phyloP scores from a whole-genome alignment of 2,888 invertebrate genomes.

The Chloroclystis v-ata region DNA sequence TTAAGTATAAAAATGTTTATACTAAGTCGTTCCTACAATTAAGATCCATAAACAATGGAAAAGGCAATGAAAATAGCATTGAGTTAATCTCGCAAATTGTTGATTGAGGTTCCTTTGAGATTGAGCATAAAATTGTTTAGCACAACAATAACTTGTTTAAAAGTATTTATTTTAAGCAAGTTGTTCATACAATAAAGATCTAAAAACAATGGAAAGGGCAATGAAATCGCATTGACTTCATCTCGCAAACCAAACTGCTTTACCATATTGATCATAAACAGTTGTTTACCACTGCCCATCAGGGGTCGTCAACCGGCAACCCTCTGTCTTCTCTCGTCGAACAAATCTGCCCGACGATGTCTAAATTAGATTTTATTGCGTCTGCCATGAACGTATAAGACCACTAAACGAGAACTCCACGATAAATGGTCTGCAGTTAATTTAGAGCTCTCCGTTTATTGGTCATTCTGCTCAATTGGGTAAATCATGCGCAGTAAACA shows the following conservation, averaged over 20 bases:
- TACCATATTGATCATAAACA: background rate
- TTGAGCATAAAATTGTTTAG: no score
- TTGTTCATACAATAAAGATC: no score
- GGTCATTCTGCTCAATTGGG: constrained; percentile 59
- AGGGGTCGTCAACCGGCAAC: constrained; percentile 70
- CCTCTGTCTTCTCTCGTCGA: constrained; percentile 48
- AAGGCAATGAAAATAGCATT: no score
- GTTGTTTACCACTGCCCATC: constrained; percentile 12
- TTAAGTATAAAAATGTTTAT: no score
- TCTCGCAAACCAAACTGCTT: background rate
- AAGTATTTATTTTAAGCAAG: no score
- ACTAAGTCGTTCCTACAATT: no score
- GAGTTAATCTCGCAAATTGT: no score
- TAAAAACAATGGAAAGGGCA: no score
- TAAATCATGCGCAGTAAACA: constrained; percentile 57
- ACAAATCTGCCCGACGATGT: constrained; percentile 72
- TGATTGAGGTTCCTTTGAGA: no score
- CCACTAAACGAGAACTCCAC: constrained; percentile 43
- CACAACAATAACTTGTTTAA: no score
- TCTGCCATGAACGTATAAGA: constrained; percentile 53
- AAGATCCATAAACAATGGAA: no score
- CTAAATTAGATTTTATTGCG: constrained; percentile 79
- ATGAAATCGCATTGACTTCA: no score
- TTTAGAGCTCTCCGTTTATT: constrained; percentile 41
- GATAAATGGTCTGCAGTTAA: constrained; percentile 22